Percentiles rank a stretch among this genome's conserved stretches.
Conservation (phyloP, 2,113 vertebrate species). For the Anas platyrhynchos region DNA sequence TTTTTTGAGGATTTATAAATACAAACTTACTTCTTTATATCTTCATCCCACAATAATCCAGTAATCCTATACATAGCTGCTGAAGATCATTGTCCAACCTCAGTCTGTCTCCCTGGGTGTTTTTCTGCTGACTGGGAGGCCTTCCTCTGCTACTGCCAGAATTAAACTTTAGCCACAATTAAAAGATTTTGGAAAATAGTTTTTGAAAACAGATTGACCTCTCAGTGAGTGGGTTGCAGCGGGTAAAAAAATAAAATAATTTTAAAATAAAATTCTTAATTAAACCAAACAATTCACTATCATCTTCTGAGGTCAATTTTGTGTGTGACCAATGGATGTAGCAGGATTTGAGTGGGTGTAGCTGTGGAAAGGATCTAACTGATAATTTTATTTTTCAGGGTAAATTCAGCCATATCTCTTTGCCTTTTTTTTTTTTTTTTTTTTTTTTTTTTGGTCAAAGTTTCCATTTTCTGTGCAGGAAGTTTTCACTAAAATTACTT, state of each 20-base stretch:
- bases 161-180: not conserved
- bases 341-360: not conserved
- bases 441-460: not conserved
- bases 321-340: not conserved
- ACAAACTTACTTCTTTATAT: not conserved
- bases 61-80: not conserved
- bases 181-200: not conserved
- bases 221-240: not conserved
- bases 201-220: not conserved
- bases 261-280: not conserved
- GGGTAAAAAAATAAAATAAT: not conserved
- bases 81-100: not conserved
- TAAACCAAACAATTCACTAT: not conserved
- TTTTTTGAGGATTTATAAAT: not conserved
- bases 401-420: not conserved
- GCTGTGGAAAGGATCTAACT: not conserved
- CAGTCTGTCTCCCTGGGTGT: not conserved
- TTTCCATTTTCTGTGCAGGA: conserved; percentile 56
- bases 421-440: not conserved
- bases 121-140: not conserved
- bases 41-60: not conserved
- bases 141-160: not conserved
- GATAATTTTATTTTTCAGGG: not conserved
- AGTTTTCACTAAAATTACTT: not conserved
- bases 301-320: not conserved